Evolutionary conservation across 1,140 invertebrate genomes (phyloP).

Genomic region (Bombus waltoni): DNA sequence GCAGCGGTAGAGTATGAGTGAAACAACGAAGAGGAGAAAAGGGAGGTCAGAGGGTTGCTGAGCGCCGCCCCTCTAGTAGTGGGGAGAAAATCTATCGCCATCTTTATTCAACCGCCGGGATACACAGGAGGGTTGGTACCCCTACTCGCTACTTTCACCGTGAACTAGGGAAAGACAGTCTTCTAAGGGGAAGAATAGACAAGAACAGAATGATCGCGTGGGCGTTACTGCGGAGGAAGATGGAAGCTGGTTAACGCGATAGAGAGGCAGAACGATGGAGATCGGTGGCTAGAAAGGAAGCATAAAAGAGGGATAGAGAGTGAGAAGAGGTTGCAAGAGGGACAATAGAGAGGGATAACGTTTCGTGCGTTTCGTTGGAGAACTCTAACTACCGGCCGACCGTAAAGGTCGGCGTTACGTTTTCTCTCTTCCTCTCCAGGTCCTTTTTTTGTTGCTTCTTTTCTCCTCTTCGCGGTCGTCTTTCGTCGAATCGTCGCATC

Average conservation of each 20-base stretch:
- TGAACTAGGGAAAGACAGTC: conserved; percentile 9
- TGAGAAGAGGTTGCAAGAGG: not conserved
- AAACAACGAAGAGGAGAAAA: conserved; percentile 36
- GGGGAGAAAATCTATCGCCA: conserved; percentile 67
- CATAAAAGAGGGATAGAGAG: conserved; percentile 4
- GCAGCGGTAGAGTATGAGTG: conserved; percentile 4
- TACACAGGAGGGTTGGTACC: conserved; percentile 29
- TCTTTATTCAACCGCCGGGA: conserved; percentile 45
- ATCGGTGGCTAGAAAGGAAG: not conserved
- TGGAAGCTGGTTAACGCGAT: conserved; percentile 27
- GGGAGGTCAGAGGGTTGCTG: conserved; percentile 46
- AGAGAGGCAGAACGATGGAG: conserved; percentile 1
- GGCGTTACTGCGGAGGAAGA: conserved; percentile 35
- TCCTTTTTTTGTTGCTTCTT: not conserved
- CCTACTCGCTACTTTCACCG: not conserved
- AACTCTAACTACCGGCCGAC: conserved; percentile 61
- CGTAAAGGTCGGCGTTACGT: conserved; percentile 66
- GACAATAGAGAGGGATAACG: conserved; percentile 10
- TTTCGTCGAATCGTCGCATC: conserved; percentile 1
- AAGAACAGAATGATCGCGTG: conserved; percentile 17
- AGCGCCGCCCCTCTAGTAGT: conserved; percentile 39
- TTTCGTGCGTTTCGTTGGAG: conserved; percentile 58
- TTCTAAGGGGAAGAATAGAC: not conserved
- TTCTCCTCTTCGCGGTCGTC: conserved; percentile 17
- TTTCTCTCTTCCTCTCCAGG: not conserved